Percentiles rank a stretch among this genome's conserved stretches.
phyloP scores from a whole-genome alignment of 2,797 vertebrate species.

The Eulemur coronatus region DNA sequence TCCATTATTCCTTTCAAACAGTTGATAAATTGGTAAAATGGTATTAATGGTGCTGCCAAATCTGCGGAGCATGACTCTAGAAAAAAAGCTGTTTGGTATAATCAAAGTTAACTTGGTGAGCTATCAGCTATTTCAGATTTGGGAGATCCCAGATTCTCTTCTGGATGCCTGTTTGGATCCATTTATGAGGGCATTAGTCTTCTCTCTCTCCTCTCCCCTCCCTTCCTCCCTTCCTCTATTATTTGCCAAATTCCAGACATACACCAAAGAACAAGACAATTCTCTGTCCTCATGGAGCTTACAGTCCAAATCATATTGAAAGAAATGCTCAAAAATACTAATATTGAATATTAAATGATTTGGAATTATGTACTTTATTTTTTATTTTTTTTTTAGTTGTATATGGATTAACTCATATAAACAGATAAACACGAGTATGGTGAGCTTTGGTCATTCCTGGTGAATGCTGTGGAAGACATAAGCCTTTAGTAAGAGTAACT shows the following conservation, averaged over 20 bases:
- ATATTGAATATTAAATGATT: not conserved
- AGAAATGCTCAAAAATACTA: not conserved
- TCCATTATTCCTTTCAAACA: constrained; percentile 13
- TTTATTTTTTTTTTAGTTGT: not conserved
- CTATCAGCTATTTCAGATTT: not conserved
- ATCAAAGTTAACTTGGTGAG: not conserved
- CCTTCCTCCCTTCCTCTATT: not conserved
- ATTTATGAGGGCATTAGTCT: not conserved
- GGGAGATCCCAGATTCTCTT: not conserved
- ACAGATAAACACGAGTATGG: not conserved
- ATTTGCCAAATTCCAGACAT: not conserved
- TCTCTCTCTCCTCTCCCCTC: not conserved
- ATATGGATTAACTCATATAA: not conserved
- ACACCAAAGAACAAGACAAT: not conserved
- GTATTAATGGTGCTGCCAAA: not conserved
- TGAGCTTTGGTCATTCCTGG: not conserved
- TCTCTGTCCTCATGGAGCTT: not conserved
- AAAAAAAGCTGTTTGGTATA: not conserved
- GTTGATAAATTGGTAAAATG: not conserved
- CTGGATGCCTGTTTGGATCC: not conserved
- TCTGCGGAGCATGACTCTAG: not conserved
- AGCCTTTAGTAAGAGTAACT: not conserved
- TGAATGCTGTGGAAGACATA: not conserved
- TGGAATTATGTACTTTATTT: not conserved
- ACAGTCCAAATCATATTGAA: not conserved